Evolutionary conservation across 92 coral and sea anemone genomes (phyloP).

Genomic region (Blastomussa wellsi): DNA sequence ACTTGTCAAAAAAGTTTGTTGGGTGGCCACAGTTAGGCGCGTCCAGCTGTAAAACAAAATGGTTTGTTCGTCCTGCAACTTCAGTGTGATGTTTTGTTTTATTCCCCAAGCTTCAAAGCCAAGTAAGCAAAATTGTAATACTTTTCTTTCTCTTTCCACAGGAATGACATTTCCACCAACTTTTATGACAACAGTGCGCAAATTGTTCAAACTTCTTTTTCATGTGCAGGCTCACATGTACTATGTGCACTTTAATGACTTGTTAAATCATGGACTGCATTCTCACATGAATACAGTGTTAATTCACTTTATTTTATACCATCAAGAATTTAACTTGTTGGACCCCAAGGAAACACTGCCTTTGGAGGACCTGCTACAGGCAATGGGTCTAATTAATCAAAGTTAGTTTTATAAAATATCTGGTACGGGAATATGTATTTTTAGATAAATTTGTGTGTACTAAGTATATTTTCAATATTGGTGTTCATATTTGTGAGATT

Average conservation of each 20-base stretch:
- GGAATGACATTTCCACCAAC: slow-evolving; percentile 88
- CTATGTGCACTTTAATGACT: slow-evolving; percentile 85
- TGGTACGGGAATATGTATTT: slow-evolving; percentile 28
- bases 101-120: no score
- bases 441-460: slow-evolving; percentile 31
- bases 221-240: slow-evolving; percentile 94
- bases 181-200: slow-evolving; percentile 82
- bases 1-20: no score
- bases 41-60: no score
- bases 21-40: no score
- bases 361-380: slow-evolving; percentile 88
- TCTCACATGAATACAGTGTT: slow-evolving; percentile 87
- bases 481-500: slow-evolving; percentile 37
- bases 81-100: no score
- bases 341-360: slow-evolving; percentile 95
- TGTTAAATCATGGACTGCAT: slow-evolving; percentile 80
- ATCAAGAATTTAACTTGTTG: slow-evolving; percentile 83
- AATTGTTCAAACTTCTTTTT: slow-evolving; percentile 84
- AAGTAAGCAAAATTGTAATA: no score
- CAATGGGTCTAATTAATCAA: slow-evolving; percentile 76
- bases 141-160: not conserved
- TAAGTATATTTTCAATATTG: slow-evolving; percentile 32
- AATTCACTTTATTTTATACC: slow-evolving; percentile 84
- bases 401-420: slow-evolving; percentile 56
- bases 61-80: no score